Percentiles rank a stretch among this genome's conserved stretches.
phyloP scores from a whole-genome alignment of 1,140 invertebrate genomes.

The Acarapis woodi region DNA sequence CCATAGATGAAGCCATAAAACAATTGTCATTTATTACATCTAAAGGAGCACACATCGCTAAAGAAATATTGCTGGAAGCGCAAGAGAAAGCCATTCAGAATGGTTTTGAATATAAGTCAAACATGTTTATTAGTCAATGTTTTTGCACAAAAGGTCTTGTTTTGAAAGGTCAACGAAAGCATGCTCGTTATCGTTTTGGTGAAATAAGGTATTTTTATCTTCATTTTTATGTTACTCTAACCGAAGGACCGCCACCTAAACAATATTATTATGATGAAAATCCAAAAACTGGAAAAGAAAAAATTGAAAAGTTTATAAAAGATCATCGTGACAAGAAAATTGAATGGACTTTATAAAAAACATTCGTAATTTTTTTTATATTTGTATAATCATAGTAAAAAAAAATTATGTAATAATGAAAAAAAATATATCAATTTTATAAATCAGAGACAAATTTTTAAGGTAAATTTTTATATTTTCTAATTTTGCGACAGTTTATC shows the following conservation, averaged over 20 bases:
- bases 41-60: constrained; percentile 49
- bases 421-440: too few relatives aligned
- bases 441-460: too few relatives aligned
- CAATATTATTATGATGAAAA: constrained; percentile 23
- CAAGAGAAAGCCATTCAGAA: constrained; percentile 50
- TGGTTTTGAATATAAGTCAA: constrained; percentile 78
- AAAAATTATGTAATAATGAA: too few relatives aligned
- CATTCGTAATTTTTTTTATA: too few relatives aligned
- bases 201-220: constrained; percentile 42
- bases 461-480: too few relatives aligned
- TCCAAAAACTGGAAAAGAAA: background rate
- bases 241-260: constrained; percentile 76
- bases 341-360: background rate
- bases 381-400: too few relatives aligned
- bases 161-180: constrained; percentile 50
- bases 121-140: constrained; percentile 83
- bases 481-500: too few relatives aligned
- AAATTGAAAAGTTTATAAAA: background rate
- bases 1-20: constrained; percentile 69
- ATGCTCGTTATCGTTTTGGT: constrained; percentile 36
- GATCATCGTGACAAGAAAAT: background rate
- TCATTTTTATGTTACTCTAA: constrained; percentile 62
- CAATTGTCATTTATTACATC: constrained; percentile 50
- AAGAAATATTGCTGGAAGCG: constrained; percentile 43
- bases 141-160: constrained; percentile 38